Percentiles rank a stretch among this genome's conserved stretches.
phyloP scores from a whole-genome alignment of 2,888 invertebrate genomes.

The Eremobia ochroleuca region DNA sequence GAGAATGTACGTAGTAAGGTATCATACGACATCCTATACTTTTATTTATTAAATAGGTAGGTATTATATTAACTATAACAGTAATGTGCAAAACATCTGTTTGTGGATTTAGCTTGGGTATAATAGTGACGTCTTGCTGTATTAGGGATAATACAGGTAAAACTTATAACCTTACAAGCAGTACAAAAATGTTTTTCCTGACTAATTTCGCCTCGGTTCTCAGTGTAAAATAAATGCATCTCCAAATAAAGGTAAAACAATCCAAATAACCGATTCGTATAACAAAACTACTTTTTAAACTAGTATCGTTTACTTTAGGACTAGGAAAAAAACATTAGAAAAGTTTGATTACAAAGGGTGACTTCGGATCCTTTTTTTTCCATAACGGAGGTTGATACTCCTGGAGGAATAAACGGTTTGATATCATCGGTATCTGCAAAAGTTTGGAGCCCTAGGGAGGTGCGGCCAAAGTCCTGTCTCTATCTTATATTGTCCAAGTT shows the following conservation, averaged over 20 bases:
- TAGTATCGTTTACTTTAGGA: conserved; percentile 30
- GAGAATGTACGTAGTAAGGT: too few species aligned
- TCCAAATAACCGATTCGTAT: background rate
- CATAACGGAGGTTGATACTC: conserved; percentile 61
- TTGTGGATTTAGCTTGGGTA: background rate
- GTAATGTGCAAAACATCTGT: background rate
- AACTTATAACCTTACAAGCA: background rate
- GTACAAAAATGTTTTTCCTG: background rate
- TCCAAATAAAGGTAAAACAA: background rate
- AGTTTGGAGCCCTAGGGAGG: conserved; percentile 64
- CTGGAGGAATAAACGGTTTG: conserved; percentile 65
- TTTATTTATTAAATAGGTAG: too few species aligned
- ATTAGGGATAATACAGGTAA: background rate
- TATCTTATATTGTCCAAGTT: conserved; percentile 49
- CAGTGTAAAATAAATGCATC: background rate
- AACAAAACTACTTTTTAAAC: conserved; percentile 13
- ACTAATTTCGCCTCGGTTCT: background rate
- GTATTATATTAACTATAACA: background rate
- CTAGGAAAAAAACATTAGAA: conserved; percentile 52
- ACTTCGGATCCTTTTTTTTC: conserved; percentile 58
- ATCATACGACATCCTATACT: too few species aligned
- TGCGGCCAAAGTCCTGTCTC: conserved; percentile 38
- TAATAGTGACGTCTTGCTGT: background rate
- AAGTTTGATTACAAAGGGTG: conserved; percentile 68
- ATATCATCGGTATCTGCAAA: conserved; percentile 63